Evolutionary conservation across 2,113 vertebrate genomes (phyloP), one percentile per base, ranked within the genome.

Genomic region (Chionomys nivalis): DNA sequence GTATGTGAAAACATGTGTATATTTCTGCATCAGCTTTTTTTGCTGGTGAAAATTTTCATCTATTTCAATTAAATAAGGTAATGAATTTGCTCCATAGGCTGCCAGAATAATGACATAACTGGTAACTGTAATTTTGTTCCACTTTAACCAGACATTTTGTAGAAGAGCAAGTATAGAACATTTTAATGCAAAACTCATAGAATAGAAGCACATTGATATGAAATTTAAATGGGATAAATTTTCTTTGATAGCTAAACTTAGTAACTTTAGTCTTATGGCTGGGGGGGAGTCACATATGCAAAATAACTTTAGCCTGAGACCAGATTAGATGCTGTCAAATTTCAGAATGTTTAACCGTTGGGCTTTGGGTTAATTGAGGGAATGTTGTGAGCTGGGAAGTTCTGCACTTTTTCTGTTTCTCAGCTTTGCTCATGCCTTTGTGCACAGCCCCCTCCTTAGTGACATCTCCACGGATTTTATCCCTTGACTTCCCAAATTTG

Each of bases 81-180:
- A 70, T 91, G 78, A 79, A 94, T 95, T 94, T 94, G 86, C 70
- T 96, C 88, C 91, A 75, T 66, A 85, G 79, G 58, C 93, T 87
- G 24, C 44, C 55, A 91, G 75, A 93, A 91, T 79, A 87, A 93
- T 88, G n/a, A 63, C 75, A 33, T 87, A 90, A 90, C 44, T 61
- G 90, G 61, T 58, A 91, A 61, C 36, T 87, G 76, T 95, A 76
- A 55, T 85, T 96, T 89, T 93, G 95, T 93, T 87, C 75, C 91
- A 94, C 91, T 96, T 93, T 89, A 90, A 94, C 92, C 92, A 95
- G 83, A n/a, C 58, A 95, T 95, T 96, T 94, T 94, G 52, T 72
- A 55, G 89, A 88, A 96, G 61, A 61, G 17, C 42, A 94, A 96
- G 94, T 92, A 61, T 93, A 95, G 92, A 94, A 93, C 44, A 91